Conservation (phyloP, 1,140 invertebrate genomes). For the Drosophila pachea region DNA sequence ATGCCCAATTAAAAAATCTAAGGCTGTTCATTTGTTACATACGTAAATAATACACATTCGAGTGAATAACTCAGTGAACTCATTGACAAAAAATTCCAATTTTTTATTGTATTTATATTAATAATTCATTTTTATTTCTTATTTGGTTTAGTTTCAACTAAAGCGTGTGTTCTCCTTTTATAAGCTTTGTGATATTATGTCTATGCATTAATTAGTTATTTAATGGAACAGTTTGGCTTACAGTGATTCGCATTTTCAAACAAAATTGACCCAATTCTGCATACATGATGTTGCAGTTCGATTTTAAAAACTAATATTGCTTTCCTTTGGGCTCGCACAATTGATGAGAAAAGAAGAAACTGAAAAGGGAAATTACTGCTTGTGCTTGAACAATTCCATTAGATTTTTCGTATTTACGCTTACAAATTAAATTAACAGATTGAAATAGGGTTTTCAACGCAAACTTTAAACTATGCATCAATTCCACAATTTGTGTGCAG, state of each 20-base stretch:
- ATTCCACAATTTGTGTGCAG: background rate
- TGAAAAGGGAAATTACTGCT: constrained; percentile 7
- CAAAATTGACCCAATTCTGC: constrained; percentile 65
- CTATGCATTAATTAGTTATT: constrained; percentile 39
- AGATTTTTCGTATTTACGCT: background rate
- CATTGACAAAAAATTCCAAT: constrained; percentile 22
- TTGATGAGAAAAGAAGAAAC: constrained; percentile 2
- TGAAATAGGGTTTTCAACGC: constrained; percentile 4
- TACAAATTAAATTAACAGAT: constrained; percentile 29
- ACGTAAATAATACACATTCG: constrained; percentile 33
- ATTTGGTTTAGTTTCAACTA: constrained; percentile 35
- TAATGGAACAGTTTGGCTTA: constrained; percentile 47
- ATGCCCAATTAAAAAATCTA: constrained; percentile 38
- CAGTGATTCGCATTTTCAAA: constrained; percentile 31
- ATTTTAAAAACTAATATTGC: constrained; percentile 73
- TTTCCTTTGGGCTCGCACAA: constrained; percentile 39
- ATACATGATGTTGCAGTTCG: constrained; percentile 3
- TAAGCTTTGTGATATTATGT: constrained; percentile 51
- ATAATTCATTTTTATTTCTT: constrained; percentile 7
- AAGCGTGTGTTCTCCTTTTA: constrained; percentile 31
- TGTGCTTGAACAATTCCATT: constrained; percentile 54
- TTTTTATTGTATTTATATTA: constrained; percentile 38
- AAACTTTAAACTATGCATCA: background rate
- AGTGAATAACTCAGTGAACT: constrained; percentile 13
- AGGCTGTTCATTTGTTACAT: constrained; percentile 18